Evolutionary conservation across 2,888 invertebrate genomes (phyloP).

Genomic region (Coleophora deauratella): DNA sequence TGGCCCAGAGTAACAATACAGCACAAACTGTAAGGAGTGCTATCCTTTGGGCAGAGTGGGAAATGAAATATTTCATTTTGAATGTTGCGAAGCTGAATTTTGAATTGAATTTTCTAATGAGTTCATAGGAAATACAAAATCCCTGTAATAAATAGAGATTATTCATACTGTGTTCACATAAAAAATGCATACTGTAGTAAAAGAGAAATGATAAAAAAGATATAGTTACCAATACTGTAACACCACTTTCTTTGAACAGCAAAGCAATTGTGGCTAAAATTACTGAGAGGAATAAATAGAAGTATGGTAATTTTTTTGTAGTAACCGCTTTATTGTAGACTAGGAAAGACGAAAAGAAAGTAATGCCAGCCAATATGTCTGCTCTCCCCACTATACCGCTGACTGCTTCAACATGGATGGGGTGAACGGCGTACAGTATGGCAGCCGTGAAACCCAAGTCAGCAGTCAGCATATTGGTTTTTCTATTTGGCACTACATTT

Average conservation of each 20-base stretch:
- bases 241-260: slow-evolving; percentile 95
- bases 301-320: slow-evolving; percentile 16
- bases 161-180: not conserved
- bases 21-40: slow-evolving; percentile 60
- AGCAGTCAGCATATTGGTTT: slow-evolving; percentile 3
- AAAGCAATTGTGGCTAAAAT: slow-evolving; percentile 77
- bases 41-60: slow-evolving; percentile 57
- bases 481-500: slow-evolving; percentile 1
- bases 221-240: slow-evolving; percentile 86
- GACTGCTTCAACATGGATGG: slow-evolving; percentile 94
- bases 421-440: slow-evolving; percentile 91
- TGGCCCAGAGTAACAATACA: slow-evolving; percentile 71
- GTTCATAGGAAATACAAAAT: slow-evolving; percentile 80
- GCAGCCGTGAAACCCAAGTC: slow-evolving; percentile 78
- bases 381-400: slow-evolving; percentile 94
- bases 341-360: slow-evolving; percentile 82
- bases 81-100: not conserved
- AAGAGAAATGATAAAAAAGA: not conserved
- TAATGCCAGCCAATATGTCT: slow-evolving; percentile 87
- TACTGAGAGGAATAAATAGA: slow-evolving; percentile 41
- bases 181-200: slow-evolving; percentile 10
- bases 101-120: slow-evolving; percentile 4
- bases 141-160: slow-evolving; percentile 71
- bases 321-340: slow-evolving; percentile 67
- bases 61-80: slow-evolving; percentile 4